These are phyloP conservation scores for Albula glossodonta DNA, from an alignment of 2,113 vertebrate genomes.

Conservation along the genomic window DNA sequence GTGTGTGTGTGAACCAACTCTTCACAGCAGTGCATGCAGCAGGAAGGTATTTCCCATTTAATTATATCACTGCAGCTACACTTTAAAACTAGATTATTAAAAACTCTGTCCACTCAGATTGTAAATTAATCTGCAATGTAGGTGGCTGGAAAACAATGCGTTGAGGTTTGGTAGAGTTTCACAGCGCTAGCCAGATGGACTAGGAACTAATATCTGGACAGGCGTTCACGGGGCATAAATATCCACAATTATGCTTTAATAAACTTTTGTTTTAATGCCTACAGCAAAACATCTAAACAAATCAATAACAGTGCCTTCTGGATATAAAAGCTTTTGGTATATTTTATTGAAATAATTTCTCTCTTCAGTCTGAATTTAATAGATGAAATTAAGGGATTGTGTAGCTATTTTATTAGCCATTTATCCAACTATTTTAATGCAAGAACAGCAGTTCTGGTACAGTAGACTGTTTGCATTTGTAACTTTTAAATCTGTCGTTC, in stretches of 20 bases:
- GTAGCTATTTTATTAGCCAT: too few species aligned
- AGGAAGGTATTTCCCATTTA: not conserved
- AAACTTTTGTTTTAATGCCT: not conserved
- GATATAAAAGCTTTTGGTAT: not conserved
- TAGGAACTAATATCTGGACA: not conserved
- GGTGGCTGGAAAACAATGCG: not conserved
- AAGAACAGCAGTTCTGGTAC: not conserved
- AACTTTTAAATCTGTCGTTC: not conserved
- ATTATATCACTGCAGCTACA: not conserved
- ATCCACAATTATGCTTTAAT: not conserved
- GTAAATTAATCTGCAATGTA: not conserved
- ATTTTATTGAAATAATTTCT: not conserved
- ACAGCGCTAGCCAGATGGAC: slow-evolving; percentile 24
- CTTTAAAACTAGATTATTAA: not conserved
- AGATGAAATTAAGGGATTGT: not conserved
- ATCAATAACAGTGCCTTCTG: not conserved
- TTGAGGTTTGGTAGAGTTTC: slow-evolving; percentile 12
- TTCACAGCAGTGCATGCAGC: not conserved
- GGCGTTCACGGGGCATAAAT: not conserved
- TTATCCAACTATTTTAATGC: not conserved
- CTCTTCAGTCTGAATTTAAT: not conserved
- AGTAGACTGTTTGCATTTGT: not conserved
- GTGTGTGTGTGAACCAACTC: not conserved
- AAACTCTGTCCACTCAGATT: not conserved
- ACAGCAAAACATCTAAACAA: not conserved